Evolutionary conservation across 1,140 invertebrate species (phyloP), one percentile per base, ranked within the genome.

Genomic region (Dreissena rostriformis): DNA sequence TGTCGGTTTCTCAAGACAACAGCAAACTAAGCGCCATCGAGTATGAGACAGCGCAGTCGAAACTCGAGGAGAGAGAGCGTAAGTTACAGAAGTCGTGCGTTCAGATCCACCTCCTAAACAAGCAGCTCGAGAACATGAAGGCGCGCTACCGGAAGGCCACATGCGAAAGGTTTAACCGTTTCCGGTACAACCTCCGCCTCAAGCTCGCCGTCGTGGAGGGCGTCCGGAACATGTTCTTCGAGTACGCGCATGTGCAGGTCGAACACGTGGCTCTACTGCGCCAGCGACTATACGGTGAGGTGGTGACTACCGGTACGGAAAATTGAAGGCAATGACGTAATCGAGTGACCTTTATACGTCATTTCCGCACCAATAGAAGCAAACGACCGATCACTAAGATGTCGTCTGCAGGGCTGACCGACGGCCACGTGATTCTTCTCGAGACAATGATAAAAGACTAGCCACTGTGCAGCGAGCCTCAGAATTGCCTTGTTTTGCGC

Each of bases 191-290:
- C 2, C 61, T 63, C 19, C 61, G 61, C 19, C 61, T 63, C 2
- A 63, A 63, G 61, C 61, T 63, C 19, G 61, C 61, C 2, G 24
- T 63, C 19, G 24, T 63, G 24, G 61, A 63, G 61, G 19, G 61
- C 24, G 61, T 63, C 19, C 61, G 61, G 61, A 63, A 26, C 49
- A 61, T 79, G 24, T 67, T 39, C 63, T 76, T 24, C 15, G 73
- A 78, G 17, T 79, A 79, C 72, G 73, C 80, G 7, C 28, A 24
- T 17, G 52, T 15, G 11, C 53, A 79, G 70, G 65, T 65, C 19
- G 66, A 71, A 22, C 22, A 68, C n/a, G 65, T 80, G 26, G 28
- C 66, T 8, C 22, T 55, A 14, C 22, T 68, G 11, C 77, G 65
- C 8, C 19, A 39, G n/a, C n/a, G 29, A 39, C 28, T 26, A 5